phyloP scores from a whole-genome alignment of 2,888 invertebrate genomes.

The Andrena bicolor region DNA sequence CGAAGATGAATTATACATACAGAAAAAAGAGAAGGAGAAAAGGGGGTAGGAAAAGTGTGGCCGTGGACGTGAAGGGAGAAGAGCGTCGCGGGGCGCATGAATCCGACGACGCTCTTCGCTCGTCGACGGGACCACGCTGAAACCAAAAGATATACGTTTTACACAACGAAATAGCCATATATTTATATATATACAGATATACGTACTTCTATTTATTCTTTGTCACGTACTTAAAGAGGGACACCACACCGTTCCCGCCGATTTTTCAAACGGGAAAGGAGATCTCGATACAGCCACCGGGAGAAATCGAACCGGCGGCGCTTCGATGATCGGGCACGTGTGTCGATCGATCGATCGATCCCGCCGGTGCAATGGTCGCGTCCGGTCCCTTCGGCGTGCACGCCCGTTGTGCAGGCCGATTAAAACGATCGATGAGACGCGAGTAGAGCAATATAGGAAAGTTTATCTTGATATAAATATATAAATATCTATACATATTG shows the following conservation, averaged over 20 bases:
- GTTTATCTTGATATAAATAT: conserved; percentile 48
- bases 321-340: background rate
- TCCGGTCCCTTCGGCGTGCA: background rate
- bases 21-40: background rate
- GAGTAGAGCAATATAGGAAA: conserved; percentile 65
- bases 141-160: conserved; percentile 74
- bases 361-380: background rate
- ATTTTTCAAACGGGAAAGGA: background rate
- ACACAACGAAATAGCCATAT: conserved; percentile 76
- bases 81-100: background rate
- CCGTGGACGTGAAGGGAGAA: background rate
- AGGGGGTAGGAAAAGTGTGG: background rate
- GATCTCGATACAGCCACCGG: conserved; percentile 21
- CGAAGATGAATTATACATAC: background rate
- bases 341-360: background rate
- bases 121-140: conserved; percentile 49
- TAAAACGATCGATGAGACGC: conserved; percentile 21
- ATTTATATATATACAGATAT: conserved; percentile 44
- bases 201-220: conserved; percentile 70
- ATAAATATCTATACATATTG: conserved; percentile 52
- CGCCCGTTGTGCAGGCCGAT: conserved; percentile 3
- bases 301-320: background rate
- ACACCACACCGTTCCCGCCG: background rate
- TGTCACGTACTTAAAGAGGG: conserved; percentile 47
- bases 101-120: conserved; percentile 4